Base-by-base conservation (phyloP, 2,113 vertebrate species). In the Neomonachus schauinslandi region DNA sequence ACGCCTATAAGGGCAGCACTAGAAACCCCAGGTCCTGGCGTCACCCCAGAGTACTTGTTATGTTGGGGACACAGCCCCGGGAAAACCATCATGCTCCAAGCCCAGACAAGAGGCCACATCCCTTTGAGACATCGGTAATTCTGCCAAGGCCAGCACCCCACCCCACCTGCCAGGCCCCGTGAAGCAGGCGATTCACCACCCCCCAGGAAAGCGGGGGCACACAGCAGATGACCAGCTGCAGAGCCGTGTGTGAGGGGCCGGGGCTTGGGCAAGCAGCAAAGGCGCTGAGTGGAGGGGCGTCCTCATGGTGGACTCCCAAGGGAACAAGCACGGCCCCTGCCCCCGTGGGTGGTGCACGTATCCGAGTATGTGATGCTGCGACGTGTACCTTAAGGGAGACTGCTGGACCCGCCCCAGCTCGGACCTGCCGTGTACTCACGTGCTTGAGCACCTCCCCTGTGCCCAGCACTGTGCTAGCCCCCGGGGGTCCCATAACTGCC, bases 171-270 rank as follows among this genome's bases (percentile, higher is more conserved):
- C 11, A 28, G 74, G 86, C 26, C 2, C 1, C 5, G 14, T 0
- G 7, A 16, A 24, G 10, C 3, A 22, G 67, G 16, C 1, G 0
- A 15, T 28, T 63, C 33, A 9, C 4, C 28, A 0, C 26, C 31
- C 33, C 31, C 36, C 49, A 31, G n/a, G 46, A 53, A 65, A 42
- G n/a, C 0, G 4, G 82, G 55, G 33, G 4, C 28, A 67, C 22
- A 14, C 14, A 55, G 77, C 77, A 39, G 42, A 18, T 0, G 0
- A 11, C 31, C 55, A 42, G 79, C 80, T 65, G 16, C 0, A 0
- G 24, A 19, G 42, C 36, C 11, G 5, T 8, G 4, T 42, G n/a
- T 2, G 1, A 53, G 13, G 39, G 33, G 15, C 2, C 0, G 4
- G 24, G 63, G 16, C 42, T 8, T 4, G 18, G 42, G 69, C 42